Evolutionary conservation across 1,140 invertebrate genomes (phyloP).

Genomic region (Lethrus apterus): DNA sequence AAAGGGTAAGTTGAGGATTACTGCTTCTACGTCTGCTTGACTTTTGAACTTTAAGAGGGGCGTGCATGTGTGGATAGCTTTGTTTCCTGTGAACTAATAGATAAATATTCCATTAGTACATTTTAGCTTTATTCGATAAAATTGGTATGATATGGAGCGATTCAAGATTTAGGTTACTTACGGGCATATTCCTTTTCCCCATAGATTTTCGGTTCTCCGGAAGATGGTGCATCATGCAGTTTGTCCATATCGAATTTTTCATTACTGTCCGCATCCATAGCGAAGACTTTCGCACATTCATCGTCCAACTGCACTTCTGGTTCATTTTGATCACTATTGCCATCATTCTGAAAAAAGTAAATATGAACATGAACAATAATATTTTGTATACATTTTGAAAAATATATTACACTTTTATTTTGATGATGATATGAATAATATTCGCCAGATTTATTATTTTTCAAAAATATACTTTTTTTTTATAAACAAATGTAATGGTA

Average conservation of each 20-base stretch:
- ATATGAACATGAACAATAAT: neutral
- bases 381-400: neutral
- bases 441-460: neutral
- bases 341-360: constrained; percentile 34
- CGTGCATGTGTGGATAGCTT: constrained; percentile 59
- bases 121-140: neutral
- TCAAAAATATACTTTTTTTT: neutral
- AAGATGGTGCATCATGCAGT: constrained; percentile 41
- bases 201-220: constrained; percentile 44
- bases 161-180: constrained; percentile 36
- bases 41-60: constrained; percentile 49
- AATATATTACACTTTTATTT: neutral
- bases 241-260: constrained; percentile 57
- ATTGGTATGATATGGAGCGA: neutral
- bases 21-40: constrained; percentile 35
- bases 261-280: constrained; percentile 40
- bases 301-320: constrained; percentile 60
- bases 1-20: neutral
- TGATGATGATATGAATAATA: neutral
- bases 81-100: constrained; percentile 55
- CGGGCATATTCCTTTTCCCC: constrained; percentile 47
- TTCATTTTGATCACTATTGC: constrained; percentile 23
- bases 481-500: too few species aligned
- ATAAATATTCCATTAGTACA: too few species aligned
- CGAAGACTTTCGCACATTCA: constrained; percentile 73